phyloP scores from a whole-genome alignment of 2,113 vertebrate species.

The Condylura cristata region DNA sequence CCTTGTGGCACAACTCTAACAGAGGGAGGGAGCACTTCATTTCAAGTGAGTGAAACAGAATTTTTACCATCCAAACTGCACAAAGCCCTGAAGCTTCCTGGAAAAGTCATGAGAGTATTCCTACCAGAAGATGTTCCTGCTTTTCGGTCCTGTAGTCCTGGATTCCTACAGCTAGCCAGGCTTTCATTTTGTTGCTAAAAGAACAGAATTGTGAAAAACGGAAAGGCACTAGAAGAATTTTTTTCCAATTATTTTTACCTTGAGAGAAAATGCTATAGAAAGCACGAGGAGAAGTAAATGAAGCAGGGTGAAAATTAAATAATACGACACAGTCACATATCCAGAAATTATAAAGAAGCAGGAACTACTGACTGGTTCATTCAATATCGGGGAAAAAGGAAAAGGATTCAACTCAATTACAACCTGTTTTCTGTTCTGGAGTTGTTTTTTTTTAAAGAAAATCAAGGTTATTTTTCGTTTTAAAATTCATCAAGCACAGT shows the following conservation, averaged over 20 bases:
- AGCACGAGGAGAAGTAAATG: background rate
- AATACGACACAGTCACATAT: background rate
- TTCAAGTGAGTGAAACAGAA: background rate
- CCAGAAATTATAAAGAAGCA: background rate
- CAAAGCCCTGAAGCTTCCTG: background rate
- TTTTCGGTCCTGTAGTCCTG: background rate
- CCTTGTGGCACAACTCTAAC: background rate
- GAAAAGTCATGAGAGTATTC: background rate
- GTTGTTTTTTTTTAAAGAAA: background rate
- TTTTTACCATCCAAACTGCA: background rate
- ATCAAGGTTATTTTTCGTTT: too few relatives aligned
- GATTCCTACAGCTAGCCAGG: background rate
- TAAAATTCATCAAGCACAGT: too few relatives aligned
- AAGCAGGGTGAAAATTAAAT: background rate
- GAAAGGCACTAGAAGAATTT: background rate
- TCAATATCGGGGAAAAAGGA: background rate
- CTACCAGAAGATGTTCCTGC: background rate
- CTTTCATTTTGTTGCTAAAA: background rate
- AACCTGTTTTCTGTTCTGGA: background rate
- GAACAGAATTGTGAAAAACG: background rate
- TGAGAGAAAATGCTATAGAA: background rate
- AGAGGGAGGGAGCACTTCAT: background rate
- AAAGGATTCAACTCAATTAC: background rate
- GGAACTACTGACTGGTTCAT: background rate
- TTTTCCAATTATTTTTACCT: slow-evolving; percentile 36